A percentile compares a stretch with the other conserved stretches of the same genome.
phyloP scores from a whole-genome alignment of 2,113 vertebrate species.

The Cyanoliseus patagonus region DNA sequence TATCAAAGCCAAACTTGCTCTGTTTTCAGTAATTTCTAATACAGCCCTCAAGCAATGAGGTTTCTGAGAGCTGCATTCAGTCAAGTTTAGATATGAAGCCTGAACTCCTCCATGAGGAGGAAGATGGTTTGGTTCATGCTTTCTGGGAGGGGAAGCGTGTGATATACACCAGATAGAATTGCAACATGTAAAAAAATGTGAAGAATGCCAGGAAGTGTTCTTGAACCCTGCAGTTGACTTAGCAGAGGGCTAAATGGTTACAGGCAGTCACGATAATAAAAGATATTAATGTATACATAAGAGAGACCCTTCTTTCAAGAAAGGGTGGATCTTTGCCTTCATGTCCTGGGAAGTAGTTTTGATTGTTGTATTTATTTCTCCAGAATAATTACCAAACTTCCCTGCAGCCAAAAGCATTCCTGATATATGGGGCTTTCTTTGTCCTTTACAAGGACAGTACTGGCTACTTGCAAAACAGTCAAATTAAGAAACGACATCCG shows the following conservation, averaged over 20 bases:
- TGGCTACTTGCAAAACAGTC: conserved; percentile 30
- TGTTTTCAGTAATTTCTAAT: neutral
- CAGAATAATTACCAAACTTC: conserved; percentile 9
- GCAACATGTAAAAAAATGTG: neutral
- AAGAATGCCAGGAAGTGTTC: conserved; percentile 32
- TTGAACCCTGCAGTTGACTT: neutral
- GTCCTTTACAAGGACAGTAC: conserved; percentile 13
- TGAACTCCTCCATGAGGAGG: neutral
- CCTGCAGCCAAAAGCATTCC: conserved; percentile 15
- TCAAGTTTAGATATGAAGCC: neutral
- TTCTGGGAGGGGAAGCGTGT: neutral
- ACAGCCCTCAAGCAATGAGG: neutral
- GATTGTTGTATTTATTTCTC: conserved; percentile 13
- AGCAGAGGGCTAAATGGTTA: neutral
- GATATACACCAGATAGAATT: conserved; percentile 7
- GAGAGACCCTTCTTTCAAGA: neutral
- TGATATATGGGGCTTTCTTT: conserved; percentile 22
- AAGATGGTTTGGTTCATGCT: neutral
- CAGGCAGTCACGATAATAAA: neutral
- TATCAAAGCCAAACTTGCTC: neutral
- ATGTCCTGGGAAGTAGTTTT: conserved; percentile 7
- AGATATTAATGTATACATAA: neutral
- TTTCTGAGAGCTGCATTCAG: neutral
- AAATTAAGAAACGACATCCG: conserved; percentile 12
- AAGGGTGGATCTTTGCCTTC: neutral